Conservation (phyloP, 2,113 vertebrate species). For the Lophochroa leadbeateri region DNA sequence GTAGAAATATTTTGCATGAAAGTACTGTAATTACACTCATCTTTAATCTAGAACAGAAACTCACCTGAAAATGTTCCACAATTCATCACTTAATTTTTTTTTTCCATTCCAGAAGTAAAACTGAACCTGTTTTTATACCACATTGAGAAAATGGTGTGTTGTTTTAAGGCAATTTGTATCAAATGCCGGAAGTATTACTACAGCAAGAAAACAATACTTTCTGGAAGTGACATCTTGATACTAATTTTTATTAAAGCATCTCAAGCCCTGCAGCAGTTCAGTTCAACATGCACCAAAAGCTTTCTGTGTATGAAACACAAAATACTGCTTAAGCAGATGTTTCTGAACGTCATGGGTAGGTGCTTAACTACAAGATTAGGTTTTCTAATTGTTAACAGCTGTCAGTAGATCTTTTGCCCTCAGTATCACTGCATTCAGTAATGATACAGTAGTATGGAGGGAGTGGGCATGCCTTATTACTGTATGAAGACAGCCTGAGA, state of each 20-base stretch:
- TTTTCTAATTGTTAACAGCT: not conserved
- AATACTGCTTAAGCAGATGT: not conserved
- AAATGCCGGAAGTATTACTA: not conserved
- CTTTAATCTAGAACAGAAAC: not conserved
- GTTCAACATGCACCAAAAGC: not conserved
- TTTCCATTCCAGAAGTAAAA: not conserved
- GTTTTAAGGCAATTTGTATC: not conserved
- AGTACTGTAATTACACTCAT: not conserved
- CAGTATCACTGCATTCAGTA: not conserved
- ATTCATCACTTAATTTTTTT: not conserved
- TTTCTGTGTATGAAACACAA: not conserved
- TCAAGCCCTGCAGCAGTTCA: not conserved
- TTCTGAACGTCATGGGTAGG: not conserved
- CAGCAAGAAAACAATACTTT: not conserved
- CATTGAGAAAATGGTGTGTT: not conserved
- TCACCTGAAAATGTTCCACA: not conserved
- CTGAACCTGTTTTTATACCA: not conserved
- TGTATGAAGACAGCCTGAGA: not conserved
- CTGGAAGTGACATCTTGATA: not conserved
- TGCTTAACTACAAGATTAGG: not conserved
- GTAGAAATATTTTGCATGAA: not conserved
- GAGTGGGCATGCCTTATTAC: not conserved
- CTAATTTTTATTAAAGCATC: not conserved
- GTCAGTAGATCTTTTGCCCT: not conserved
- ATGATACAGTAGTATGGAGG: not conserved